Conservation (phyloP, 2,113 vertebrate species). For the Beaufortia kweichowensis region DNA sequence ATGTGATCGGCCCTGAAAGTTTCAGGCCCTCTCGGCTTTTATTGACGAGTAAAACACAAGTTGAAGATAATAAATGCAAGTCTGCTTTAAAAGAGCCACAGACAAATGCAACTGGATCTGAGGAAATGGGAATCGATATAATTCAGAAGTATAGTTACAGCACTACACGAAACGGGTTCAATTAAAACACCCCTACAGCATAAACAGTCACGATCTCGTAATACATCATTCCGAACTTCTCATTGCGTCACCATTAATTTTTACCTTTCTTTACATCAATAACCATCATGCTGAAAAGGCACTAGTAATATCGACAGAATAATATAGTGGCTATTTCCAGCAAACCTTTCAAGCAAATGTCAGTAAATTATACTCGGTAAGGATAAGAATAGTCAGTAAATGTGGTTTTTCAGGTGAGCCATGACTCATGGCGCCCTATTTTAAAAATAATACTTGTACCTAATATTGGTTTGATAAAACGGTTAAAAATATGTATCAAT, state of each 20-base stretch:
- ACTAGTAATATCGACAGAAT: too few relatives aligned
- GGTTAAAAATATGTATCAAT: too few relatives aligned
- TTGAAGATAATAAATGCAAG: conserved; percentile 41
- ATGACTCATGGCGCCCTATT: too few relatives aligned
- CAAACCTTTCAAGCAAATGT: not conserved
- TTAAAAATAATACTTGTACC: too few relatives aligned
- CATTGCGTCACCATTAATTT: not conserved
- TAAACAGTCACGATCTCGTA: conserved; percentile 11
- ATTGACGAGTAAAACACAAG: conserved; percentile 47
- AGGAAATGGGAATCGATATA: conserved; percentile 60
- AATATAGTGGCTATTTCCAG: not conserved
- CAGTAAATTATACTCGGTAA: too few relatives aligned
- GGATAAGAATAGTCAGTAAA: too few relatives aligned
- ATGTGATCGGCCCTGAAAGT: not conserved
- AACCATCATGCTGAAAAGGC: too few relatives aligned
- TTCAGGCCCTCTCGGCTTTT: conserved; percentile 19
- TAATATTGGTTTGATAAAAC: too few relatives aligned
- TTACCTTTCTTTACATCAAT: too few relatives aligned
- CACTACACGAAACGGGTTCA: too few relatives aligned
- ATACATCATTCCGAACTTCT: not conserved
- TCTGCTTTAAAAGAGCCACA: conserved; percentile 34
- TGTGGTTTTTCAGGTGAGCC: too few relatives aligned
- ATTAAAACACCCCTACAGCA: conserved; percentile 11
- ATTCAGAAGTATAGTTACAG: too few relatives aligned
- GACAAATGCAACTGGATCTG: conserved; percentile 60